phyloP scores from a whole-genome alignment of 2,888 invertebrate genomes.

The Oligia strigilis region DNA sequence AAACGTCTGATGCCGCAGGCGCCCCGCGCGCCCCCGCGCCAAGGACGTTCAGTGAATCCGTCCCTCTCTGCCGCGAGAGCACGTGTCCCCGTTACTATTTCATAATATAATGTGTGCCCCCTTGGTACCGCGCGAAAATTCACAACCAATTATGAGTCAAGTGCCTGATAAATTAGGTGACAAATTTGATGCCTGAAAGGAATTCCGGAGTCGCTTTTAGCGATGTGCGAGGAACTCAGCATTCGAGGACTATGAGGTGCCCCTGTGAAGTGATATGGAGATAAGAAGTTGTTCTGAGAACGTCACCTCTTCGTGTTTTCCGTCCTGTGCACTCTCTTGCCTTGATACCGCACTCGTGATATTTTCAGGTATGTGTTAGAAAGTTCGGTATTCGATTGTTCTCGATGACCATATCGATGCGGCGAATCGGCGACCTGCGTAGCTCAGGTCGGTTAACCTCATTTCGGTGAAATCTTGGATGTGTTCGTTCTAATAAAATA shows the following conservation, averaged over 20 bases:
- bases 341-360: conserved; percentile 80
- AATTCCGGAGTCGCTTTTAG: conserved; percentile 82
- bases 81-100: conserved; percentile 90
- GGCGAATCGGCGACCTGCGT: conserved; percentile 48
- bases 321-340: conserved; percentile 86
- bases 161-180: conserved; percentile 89
- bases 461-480: conserved; percentile 56
- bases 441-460: conserved; percentile 64
- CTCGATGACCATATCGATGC: conserved; percentile 53
- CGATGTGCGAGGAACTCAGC: conserved; percentile 82
- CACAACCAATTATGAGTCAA: conserved; percentile 90
- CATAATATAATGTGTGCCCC: conserved; percentile 90
- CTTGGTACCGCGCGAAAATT: conserved; percentile 89
- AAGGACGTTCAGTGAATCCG: conserved; percentile 91
- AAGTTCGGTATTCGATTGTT: conserved; percentile 39
- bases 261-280: conserved; percentile 88
- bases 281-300: conserved; percentile 84
- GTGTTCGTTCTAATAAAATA: conserved; percentile 70
- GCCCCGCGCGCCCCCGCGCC: conserved; percentile 89
- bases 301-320: conserved; percentile 86
- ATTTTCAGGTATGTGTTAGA: conserved; percentile 81
- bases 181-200: conserved; percentile 87
- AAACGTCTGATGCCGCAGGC: conserved; percentile 91
- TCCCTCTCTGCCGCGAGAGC: conserved; percentile 90
- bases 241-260: conserved; percentile 85